Evolutionary conservation across 2,797 vertebrate genomes (phyloP).

Genomic region (Hypotaenidia okinawae): DNA sequence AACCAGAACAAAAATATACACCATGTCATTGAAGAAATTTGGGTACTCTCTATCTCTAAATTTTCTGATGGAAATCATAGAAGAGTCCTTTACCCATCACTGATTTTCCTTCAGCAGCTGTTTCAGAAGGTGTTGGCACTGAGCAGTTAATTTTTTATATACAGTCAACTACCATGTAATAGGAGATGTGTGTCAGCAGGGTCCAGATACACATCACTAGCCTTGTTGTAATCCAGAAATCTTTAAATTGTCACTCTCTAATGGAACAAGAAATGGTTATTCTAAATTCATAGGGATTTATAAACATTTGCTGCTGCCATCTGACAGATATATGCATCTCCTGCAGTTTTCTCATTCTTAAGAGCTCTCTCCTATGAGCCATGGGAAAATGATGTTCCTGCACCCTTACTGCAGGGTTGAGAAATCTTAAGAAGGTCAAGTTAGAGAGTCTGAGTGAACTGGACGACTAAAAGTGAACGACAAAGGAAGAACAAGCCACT

Average conservation of each 20-base stretch:
- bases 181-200: slow-evolving; percentile 43
- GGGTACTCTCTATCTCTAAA: background rate
- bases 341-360: slow-evolving; percentile 16
- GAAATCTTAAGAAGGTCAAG: slow-evolving; percentile 43
- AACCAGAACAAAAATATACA: slow-evolving; percentile 6
- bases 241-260: slow-evolving; percentile 60
- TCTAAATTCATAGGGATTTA: slow-evolving; percentile 60
- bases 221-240: slow-evolving; percentile 39
- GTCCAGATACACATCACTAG: slow-evolving; percentile 24
- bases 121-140: background rate
- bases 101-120: slow-evolving; percentile 40
- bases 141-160: slow-evolving; percentile 59
- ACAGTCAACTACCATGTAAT: slow-evolving; percentile 24
- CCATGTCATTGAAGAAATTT: background rate
- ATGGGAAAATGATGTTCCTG: slow-evolving; percentile 12
- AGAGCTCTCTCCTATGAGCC: background rate
- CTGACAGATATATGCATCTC: slow-evolving; percentile 48
- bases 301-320: slow-evolving; percentile 25
- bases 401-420: background rate
- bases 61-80: background rate
- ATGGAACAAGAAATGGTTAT: slow-evolving; percentile 61
- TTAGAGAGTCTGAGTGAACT: background rate
- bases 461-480: slow-evolving; percentile 22
- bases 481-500: background rate
- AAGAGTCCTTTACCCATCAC: slow-evolving; percentile 47